phyloP scores from a whole-genome alignment of 2,888 invertebrate genomes.

The Timandra comae region DNA sequence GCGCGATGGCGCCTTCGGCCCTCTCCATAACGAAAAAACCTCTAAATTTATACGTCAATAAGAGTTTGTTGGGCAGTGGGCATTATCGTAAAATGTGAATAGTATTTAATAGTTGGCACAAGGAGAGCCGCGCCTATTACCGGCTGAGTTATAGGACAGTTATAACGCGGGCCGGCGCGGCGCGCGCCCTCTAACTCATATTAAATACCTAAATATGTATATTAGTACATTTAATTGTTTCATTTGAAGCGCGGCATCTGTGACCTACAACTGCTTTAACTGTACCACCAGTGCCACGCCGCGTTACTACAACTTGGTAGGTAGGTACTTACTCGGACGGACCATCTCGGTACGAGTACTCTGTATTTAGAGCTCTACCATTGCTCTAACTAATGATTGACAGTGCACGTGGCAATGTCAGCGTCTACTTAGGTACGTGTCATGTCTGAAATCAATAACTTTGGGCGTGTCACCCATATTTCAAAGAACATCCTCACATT shows the following conservation, averaged over 20 bases:
- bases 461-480: too few species aligned
- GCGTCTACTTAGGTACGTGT: too few species aligned
- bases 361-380: too few species aligned
- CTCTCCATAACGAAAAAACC: slow-evolving; percentile 45
- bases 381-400: too few species aligned
- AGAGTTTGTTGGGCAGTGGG: slow-evolving; percentile 61
- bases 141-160: slow-evolving; percentile 66
- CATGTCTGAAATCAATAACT: too few species aligned
- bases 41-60: slow-evolving; percentile 70
- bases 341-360: too few species aligned
- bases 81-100: slow-evolving; percentile 71
- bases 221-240: not conserved
- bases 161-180: slow-evolving; percentile 35
- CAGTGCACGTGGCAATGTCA: too few species aligned
- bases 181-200: slow-evolving; percentile 4
- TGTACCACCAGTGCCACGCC: too few species aligned
- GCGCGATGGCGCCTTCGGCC: slow-evolving; percentile 72
- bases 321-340: too few species aligned
- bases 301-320: too few species aligned
- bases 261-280: too few species aligned
- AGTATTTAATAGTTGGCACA: slow-evolving; percentile 70
- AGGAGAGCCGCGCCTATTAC: slow-evolving; percentile 70
- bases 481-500: too few species aligned
- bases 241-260: not conserved
- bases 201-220: slow-evolving; percentile 1